Evolutionary conservation across 2,888 invertebrate genomes (phyloP).

Genomic region (Drosophila barbarae): DNA sequence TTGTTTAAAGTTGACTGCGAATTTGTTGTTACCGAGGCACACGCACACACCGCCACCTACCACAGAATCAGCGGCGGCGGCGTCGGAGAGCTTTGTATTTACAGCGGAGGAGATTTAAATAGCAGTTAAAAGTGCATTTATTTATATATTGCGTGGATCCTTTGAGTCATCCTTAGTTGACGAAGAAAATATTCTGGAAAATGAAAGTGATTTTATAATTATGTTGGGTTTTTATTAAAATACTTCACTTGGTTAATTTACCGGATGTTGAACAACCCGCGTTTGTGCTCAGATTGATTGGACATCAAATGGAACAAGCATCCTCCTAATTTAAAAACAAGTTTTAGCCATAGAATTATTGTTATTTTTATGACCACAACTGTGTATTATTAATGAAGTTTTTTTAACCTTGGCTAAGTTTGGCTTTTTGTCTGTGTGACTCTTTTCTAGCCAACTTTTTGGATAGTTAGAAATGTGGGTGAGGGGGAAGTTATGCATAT

Average conservation of each 20-base stretch:
- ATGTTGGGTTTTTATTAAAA: too few species aligned
- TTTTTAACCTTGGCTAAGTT: conserved; percentile 6
- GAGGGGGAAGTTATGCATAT: background rate
- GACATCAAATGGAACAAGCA: background rate
- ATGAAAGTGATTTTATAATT: background rate
- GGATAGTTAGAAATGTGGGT: conserved; percentile 1
- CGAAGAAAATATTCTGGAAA: background rate
- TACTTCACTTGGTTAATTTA: background rate
- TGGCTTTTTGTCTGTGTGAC: background rate
- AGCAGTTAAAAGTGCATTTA: background rate
- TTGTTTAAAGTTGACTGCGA: conserved; percentile 64
- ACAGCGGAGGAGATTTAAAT: conserved; percentile 10
- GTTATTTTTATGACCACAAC: conserved; percentile 2
- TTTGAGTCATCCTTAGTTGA: background rate
- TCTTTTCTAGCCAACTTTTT: conserved; percentile 8
- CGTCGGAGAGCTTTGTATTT: conserved; percentile 43
- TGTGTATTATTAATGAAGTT: conserved; percentile 8
- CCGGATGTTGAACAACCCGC: background rate
- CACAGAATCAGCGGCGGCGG: conserved; percentile 38
- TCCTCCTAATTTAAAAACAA: background rate
- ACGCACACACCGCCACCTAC: conserved; percentile 12
- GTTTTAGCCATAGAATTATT: background rate
- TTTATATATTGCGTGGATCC: background rate
- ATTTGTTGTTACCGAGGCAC: conserved; percentile 59
- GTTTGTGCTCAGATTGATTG: background rate